Conservation (phyloP, 2,888 invertebrate species). For the Papilio gigon region DNA sequence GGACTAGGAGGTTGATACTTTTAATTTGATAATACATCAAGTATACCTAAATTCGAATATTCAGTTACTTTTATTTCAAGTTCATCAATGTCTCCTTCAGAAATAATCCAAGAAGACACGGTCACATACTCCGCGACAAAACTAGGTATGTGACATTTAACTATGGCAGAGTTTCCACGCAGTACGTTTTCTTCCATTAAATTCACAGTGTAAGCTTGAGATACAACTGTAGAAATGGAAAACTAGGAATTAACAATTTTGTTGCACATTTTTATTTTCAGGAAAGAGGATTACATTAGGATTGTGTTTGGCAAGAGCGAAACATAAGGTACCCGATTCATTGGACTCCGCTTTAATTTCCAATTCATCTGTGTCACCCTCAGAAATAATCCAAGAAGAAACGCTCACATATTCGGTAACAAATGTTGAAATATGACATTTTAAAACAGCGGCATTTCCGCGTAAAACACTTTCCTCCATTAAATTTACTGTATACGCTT, state of each 20-base stretch:
- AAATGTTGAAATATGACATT: constrained; percentile 96
- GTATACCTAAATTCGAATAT: constrained; percentile 67
- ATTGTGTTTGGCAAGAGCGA: constrained; percentile 29
- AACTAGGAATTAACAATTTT: background rate
- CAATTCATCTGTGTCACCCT: constrained; percentile 77
- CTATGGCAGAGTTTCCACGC: constrained; percentile 93
- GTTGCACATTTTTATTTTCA: constrained; percentile 22
- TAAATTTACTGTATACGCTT: constrained; percentile 93
- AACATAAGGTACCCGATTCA: constrained; percentile 65
- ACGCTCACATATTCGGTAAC: constrained; percentile 95
- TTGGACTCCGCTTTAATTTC: constrained; percentile 75
- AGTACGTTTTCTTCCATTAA: constrained; percentile 96
- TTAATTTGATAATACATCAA: constrained; percentile 18
- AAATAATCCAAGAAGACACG: constrained; percentile 93
- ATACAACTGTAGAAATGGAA: constrained; percentile 87
- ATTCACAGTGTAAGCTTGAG: constrained; percentile 93
- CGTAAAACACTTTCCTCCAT: constrained; percentile 95
- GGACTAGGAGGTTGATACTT: constrained; percentile 42
- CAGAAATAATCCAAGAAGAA: constrained; percentile 93
- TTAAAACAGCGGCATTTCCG: constrained; percentile 94
- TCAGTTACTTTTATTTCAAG: constrained; percentile 70
- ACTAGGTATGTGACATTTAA: constrained; percentile 96
- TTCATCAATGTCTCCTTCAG: constrained; percentile 84
- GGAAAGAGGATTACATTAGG: constrained; percentile 42
- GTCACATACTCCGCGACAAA: constrained; percentile 95